Percentiles rank a stretch among this genome's conserved stretches.
Evolutionary conservation across 2,797 vertebrate species (phyloP).

Genomic region (Hippocampus kuda): DNA sequence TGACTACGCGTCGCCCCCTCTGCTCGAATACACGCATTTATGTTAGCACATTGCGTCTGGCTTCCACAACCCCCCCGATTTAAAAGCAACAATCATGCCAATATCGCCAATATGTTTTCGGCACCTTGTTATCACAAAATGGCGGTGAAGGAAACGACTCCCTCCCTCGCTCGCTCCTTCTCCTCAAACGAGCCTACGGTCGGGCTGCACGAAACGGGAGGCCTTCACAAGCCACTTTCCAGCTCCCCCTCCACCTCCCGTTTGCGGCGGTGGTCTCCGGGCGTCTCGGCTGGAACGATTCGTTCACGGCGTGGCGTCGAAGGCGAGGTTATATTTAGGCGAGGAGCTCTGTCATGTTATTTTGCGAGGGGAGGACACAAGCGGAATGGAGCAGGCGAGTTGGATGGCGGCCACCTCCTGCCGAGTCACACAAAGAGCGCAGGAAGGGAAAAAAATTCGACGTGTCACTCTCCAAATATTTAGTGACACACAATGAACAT

Average conservation of each 20-base stretch:
- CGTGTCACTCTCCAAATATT: constrained; percentile 21
- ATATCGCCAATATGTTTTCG: constrained; percentile 49
- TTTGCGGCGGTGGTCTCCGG: constrained; percentile 18
- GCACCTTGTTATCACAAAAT: constrained; percentile 76
- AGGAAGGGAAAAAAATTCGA: accelerated
- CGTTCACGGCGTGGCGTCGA: constrained; percentile 1
- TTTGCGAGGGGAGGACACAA: constrained; percentile 28
- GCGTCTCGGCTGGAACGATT: background rate
- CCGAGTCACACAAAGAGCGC: constrained; percentile 16
- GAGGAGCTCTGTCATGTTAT: constrained; percentile 49
- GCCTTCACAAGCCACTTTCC: constrained; percentile 56
- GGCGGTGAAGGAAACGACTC: constrained; percentile 78
- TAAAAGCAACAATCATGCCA: constrained; percentile 15
- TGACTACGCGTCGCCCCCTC: constrained; percentile 8
- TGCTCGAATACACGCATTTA: background rate
- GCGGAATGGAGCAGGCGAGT: constrained; percentile 29
- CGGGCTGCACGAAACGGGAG: constrained; percentile 25
- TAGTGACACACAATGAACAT: background rate
- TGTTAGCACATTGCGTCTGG: background rate
- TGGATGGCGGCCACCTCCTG: background rate
- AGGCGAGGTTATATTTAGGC: constrained; percentile 30
- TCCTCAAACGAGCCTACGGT: constrained; percentile 60
- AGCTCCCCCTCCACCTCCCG: constrained; percentile 19
- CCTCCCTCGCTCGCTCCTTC: constrained; percentile 63
- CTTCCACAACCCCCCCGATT: background rate